Evolutionary conservation across 2,888 invertebrate genomes (phyloP).

Genomic region (Tortrix viridana): DNA sequence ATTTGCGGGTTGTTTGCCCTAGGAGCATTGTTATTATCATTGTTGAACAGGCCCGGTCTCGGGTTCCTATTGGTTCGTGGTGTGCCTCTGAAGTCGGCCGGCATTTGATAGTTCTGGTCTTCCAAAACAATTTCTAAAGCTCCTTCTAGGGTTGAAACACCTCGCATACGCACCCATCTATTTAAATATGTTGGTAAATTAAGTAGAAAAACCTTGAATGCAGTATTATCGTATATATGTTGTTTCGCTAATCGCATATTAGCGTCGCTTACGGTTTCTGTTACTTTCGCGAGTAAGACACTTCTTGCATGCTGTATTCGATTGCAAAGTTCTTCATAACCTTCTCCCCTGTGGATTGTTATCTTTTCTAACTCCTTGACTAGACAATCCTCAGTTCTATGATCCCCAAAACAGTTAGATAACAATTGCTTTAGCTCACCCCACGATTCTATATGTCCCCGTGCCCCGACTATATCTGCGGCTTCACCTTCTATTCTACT

Average conservation of each 20-base stretch:
- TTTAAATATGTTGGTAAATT: constrained; percentile 38
- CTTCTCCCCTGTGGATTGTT: constrained; percentile 35
- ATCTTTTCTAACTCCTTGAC: constrained; percentile 33
- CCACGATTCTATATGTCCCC: constrained; percentile 35
- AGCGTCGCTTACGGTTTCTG: constrained; percentile 10
- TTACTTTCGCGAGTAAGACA: constrained; percentile 36
- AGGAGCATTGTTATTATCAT: no score
- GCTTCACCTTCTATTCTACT: constrained; percentile 38
- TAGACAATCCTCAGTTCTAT: constrained; percentile 38
- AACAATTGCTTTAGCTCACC: constrained; percentile 29
- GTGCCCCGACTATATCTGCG: constrained; percentile 37
- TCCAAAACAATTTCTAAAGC: constrained; percentile 36
- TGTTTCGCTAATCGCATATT: constrained; percentile 9
- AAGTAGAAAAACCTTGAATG: constrained; percentile 37
- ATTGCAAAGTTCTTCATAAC: constrained; percentile 40
- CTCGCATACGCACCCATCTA: constrained; percentile 32
- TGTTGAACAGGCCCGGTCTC: not conserved
- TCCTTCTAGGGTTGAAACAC: constrained; percentile 31
- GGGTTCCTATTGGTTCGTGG: not conserved
- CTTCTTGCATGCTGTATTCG: constrained; percentile 38
- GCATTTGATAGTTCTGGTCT: constrained; percentile 34
- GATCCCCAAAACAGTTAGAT: constrained; percentile 36
- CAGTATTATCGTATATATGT: constrained; percentile 31
- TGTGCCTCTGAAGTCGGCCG: constrained; percentile 13
- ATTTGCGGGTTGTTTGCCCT: no score